Base-by-base conservation (phyloP, 64 coral and sea anemone species). In the Anthopleura sola region DNA sequence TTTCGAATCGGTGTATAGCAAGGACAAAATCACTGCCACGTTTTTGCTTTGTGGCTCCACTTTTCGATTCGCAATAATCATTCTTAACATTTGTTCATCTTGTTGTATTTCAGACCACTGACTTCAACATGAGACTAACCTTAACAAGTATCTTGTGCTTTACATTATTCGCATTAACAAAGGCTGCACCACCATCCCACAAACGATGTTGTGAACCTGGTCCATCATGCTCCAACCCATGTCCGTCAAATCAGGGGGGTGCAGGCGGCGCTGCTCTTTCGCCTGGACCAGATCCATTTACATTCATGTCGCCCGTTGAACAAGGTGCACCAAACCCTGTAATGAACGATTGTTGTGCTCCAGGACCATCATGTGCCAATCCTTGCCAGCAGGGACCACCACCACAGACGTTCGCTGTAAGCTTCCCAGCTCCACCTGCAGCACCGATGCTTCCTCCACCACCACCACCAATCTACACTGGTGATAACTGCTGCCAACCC, bases 121-220 rank as follows among this genome's bases (percentile, higher is more conserved):
- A 91, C 75, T 77, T 55, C 49, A 80, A 76, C 21, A 91, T 86
- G 75, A 91, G 84, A 84, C 84, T 85, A 86, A 21, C 74, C 57
- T 28, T 85, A 81, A 38, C 89, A 69, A 77, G 78, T 49, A 26
- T 91, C 54, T 20, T 91, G 56, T 91, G 89, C 78, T 77, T 91
- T 24, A 82, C 89, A 78, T 71, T 91, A 85, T 62, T 91, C 50
- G 89, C 58, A 29, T 78, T 91, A 57, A 68, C 89, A 31, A 38
- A 54, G 14, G 89, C 82, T 11, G 82, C 82, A 36, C 55, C 82
- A 6, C 29, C 82, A 19, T 49, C 46, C 12, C 48, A 83, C 17
- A 83, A 83, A 83, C 55, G 82, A 83, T 91, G 90, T 26, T 91
- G 89, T 53, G 36, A 37, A 14, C 89, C 89, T 14, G 89, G 83